Percentiles rank a stretch among this genome's conserved stretches.
phyloP scores from a whole-genome alignment of 2,113 vertebrate genomes.

The Smithornis capensis region DNA sequence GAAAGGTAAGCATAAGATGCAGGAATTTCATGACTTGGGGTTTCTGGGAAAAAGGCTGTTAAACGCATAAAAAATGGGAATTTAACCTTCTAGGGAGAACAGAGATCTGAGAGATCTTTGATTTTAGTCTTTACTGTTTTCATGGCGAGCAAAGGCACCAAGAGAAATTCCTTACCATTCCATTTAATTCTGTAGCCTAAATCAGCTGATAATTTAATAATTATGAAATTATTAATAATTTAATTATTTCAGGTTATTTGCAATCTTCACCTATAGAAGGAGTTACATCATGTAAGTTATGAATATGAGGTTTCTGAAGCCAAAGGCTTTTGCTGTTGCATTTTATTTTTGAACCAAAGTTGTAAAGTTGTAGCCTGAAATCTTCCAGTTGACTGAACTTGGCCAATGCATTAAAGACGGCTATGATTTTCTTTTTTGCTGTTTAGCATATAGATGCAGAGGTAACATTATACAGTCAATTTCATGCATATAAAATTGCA shows the following conservation, averaged over 20 bases:
- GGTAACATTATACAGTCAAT: not conserved
- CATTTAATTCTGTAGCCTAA: not conserved
- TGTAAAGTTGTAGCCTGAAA: not conserved
- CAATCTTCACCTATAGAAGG: not conserved
- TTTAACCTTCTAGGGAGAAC: not conserved
- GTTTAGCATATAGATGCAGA: not conserved
- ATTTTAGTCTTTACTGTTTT: not conserved
- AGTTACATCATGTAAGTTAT: not conserved
- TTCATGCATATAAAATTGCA: not conserved
- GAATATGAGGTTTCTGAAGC: not conserved
- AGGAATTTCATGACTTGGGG: not conserved
- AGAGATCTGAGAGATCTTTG: fast-evolving
- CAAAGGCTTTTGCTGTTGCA: not conserved
- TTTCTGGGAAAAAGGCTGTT: not conserved
- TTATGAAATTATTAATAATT: not conserved
- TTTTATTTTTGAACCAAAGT: not conserved
- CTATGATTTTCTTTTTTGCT: not conserved
- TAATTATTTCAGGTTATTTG: not conserved
- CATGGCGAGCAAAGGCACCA: not conserved
- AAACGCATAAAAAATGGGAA: not conserved
- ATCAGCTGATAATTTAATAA: not conserved
- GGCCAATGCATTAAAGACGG: not conserved
- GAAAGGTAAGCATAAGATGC: not conserved
- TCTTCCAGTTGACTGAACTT: not conserved
- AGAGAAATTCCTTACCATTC: not conserved